A percentile compares a stretch with the other conserved stretches of the same genome.
Conservation (phyloP, 2,113 vertebrate species). For the Halichoerus grypus region DNA sequence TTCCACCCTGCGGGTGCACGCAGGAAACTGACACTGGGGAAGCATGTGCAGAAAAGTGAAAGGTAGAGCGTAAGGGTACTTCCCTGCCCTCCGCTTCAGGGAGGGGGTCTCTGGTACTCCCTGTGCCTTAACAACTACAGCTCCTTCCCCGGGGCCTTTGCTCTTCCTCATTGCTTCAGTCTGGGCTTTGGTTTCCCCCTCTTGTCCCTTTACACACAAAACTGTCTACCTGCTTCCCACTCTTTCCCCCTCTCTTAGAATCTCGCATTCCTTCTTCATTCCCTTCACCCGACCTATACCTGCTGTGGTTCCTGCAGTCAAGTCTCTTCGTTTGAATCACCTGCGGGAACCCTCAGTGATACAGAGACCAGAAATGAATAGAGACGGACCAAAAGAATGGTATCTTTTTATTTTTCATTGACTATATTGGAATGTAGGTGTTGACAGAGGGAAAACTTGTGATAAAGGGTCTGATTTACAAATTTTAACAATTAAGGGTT, state of each 20-base stretch:
- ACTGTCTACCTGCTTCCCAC: not conserved
- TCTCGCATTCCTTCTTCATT: not conserved
- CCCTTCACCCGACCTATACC: not conserved
- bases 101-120: not conserved
- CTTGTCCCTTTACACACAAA: not conserved
- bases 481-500: not conserved
- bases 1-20: no score
- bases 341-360: not conserved
- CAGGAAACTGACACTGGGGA: not conserved
- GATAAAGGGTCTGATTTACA: not conserved
- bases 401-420: not conserved
- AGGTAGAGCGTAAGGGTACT: not conserved
- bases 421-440: not conserved
- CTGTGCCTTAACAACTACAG: not conserved
- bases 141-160: not conserved
- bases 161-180: not conserved
- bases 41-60: not conserved
- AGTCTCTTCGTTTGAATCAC: not conserved
- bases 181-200: not conserved
- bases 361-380: not conserved
- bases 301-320: not conserved
- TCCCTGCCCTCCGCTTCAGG: no score
- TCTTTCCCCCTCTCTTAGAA: not conserved
- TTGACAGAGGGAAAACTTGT: not conserved
- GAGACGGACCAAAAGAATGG: not conserved